These are phyloP conservation scores for Rhingia rostrata DNA, from an alignment of 2,888 invertebrate species.

Conservation along the genomic window DNA sequence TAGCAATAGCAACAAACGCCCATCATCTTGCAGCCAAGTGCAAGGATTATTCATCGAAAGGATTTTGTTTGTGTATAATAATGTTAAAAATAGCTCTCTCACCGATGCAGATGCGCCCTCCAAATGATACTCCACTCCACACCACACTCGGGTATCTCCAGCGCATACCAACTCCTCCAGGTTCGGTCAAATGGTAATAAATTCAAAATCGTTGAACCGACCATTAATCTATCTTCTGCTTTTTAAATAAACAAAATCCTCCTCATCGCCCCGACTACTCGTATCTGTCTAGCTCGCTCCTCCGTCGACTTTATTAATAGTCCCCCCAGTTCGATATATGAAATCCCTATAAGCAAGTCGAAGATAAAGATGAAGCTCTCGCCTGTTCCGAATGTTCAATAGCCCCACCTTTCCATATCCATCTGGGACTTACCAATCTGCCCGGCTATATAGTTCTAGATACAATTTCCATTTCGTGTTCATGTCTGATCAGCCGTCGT, in stretches of 20 bases:
- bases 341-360: slow-evolving; percentile 27
- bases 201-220: slow-evolving; percentile 60
- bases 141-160: no score
- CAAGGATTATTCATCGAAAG: slow-evolving; percentile 19
- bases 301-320: slow-evolving; percentile 66
- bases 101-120: slow-evolving; percentile 47
- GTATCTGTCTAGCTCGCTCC: background rate
- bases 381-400: slow-evolving; percentile 26
- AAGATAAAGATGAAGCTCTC: slow-evolving; percentile 54
- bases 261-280: slow-evolving; percentile 10
- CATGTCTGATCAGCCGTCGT: slow-evolving; percentile 62
- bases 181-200: slow-evolving; percentile 65
- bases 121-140: background rate
- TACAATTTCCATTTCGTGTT: slow-evolving; percentile 70
- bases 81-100: slow-evolving; percentile 11
- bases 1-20: background rate
- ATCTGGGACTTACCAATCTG: slow-evolving; percentile 56
- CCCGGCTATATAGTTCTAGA: slow-evolving; percentile 16
- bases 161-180: slow-evolving; percentile 2
- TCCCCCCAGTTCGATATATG: slow-evolving; percentile 35
- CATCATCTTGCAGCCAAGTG: background rate
- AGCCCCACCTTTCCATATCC: slow-evolving; percentile 44
- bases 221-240: slow-evolving; percentile 64
- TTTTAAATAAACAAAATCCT: slow-evolving; percentile 65
- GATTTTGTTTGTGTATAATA: slow-evolving; percentile 25